Evolutionary conservation across 2,797 vertebrate species (phyloP).

Genomic region (Peromyscus nudipes): DNA sequence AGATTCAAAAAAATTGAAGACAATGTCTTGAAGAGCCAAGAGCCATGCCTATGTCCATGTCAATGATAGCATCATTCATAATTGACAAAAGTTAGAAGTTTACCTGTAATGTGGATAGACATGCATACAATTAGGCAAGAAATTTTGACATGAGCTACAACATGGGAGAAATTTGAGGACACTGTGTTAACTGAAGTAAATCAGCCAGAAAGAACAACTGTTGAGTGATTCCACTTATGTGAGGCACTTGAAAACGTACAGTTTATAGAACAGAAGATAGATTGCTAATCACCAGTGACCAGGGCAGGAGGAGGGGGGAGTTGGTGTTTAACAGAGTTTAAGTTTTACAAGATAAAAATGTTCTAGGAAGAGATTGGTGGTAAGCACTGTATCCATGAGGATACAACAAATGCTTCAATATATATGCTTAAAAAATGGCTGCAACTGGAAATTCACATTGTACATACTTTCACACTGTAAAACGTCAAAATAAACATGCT

Average conservation of each 20-base stretch:
- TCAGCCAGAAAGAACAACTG: not conserved
- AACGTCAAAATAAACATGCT: not conserved
- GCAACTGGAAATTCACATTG: too few species aligned
- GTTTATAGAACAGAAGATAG: not conserved
- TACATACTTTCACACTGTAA: not conserved
- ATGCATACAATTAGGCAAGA: not conserved
- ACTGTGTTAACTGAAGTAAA: not conserved
- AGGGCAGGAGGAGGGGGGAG: not conserved
- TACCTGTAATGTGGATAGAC: accelerated
- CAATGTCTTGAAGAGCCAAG: not conserved
- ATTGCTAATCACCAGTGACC: too few species aligned
- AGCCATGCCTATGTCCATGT: accelerated
- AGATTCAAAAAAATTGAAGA: not conserved
- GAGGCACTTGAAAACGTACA: not conserved
- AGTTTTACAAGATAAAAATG: not conserved
- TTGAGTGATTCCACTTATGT: not conserved
- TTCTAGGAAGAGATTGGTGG: not conserved
- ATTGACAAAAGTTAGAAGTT: too few species aligned
- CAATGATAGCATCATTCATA: not conserved
- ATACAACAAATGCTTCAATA: not conserved
- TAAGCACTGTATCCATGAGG: not conserved
- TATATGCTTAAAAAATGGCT: not conserved
- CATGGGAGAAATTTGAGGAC: not conserved
- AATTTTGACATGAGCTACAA: not conserved
- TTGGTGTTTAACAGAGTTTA: not conserved